Evolutionary conservation across 2,888 invertebrate genomes (phyloP).

Genomic region (Callinectes sapidus): DNA sequence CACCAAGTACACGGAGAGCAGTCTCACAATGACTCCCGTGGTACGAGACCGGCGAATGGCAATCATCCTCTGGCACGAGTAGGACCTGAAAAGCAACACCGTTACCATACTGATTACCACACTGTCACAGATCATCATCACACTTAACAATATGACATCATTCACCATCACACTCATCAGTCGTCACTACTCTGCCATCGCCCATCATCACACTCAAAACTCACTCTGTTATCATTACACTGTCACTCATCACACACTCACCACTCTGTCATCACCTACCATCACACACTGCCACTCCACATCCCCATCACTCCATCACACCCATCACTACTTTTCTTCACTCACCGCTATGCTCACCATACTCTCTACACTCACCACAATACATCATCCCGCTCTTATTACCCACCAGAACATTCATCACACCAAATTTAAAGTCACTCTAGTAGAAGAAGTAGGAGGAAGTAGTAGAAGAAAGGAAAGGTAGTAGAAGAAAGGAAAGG

Average conservation of each 20-base stretch:
- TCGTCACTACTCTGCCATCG: neutral
- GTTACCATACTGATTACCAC: neutral
- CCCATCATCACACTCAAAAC: too few relatives aligned
- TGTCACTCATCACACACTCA: neutral
- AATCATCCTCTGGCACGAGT: slow-evolving; percentile 40
- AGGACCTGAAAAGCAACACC: slow-evolving; percentile 44
- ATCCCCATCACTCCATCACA: neutral
- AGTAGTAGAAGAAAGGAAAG: neutral
- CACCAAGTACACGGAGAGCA: slow-evolving; percentile 67
- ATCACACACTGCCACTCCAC: too few relatives aligned
- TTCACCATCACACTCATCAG: neutral
- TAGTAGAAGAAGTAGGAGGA: neutral
- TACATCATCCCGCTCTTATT: too few relatives aligned
- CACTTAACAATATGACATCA: neutral
- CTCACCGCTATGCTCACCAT: neutral
- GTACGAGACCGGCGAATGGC: slow-evolving; percentile 69
- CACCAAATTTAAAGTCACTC: too few relatives aligned
- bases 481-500: neutral
- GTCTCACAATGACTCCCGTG: slow-evolving; percentile 62
- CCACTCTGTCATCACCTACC: neutral
- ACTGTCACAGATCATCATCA: neutral
- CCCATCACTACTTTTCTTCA: neutral
- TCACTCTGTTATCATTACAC: neutral
- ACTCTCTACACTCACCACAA: neutral
- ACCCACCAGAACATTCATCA: too few relatives aligned